Base-by-base conservation (phyloP, 1,140 invertebrate species). In the Holotrichia oblita region DNA sequence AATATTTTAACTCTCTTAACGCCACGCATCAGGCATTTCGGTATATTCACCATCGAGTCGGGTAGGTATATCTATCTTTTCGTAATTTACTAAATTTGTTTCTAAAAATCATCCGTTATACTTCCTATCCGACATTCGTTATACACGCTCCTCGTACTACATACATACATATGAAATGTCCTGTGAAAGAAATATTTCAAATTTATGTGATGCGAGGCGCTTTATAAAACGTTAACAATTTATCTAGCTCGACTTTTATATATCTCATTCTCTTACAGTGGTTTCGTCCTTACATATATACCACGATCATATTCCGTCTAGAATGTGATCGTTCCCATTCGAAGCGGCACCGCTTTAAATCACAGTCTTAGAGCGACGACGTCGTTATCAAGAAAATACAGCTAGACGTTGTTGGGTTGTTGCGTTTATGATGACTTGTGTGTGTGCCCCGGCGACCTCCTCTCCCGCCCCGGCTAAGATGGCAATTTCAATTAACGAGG, bases 211-310 rank as follows among this genome's bases (percentile, higher is more conserved):
- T 82, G 78, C 77, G 77, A 79, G 74, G 78, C 79, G 77, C 80
- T 78, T 81, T 79, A 82, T 79, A 82, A 82, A 82, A 82, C 80
- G 81, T 81, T 80, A 79, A 82, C 81, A 82, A 82, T 82, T 82
- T 82, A 81, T 82, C 81, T 82, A 79, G 81, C 81, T 82, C 73
- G 81, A 82, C 80, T 82, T 81, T 81, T 82, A 82, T 82, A 82
- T 82, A 81, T 82, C 80, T 79, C 80, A 82, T 82, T 82, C 80
- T 82, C 81, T 81, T 82, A 79, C 79, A 80, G 78, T 78, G 76
- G 79, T 79, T 80, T 74, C 41, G 69, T 17, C 77, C 77, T 79
- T n/a, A n/a, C 78, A 77, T 75, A 27, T 27, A 27, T 20, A 12
- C 61, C 8, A 55, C 61, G n/a, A n/a, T n/a, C n/a, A n/a, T n/a